Evolutionary conservation across 2,113 vertebrate species (phyloP).

Genomic region (Xiphias gladius): DNA sequence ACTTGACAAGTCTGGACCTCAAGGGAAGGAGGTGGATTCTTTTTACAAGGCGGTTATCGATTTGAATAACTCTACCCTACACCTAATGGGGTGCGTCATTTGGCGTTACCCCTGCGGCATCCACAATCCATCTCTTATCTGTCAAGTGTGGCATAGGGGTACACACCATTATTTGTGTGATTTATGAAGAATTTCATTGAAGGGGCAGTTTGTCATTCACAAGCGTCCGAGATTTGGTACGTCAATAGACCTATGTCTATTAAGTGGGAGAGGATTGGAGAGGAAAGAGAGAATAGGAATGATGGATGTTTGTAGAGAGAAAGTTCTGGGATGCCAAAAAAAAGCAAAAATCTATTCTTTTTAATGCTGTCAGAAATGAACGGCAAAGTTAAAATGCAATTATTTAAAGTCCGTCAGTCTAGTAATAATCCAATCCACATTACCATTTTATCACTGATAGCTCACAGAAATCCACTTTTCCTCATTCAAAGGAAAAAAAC

Average conservation of each 20-base stretch:
- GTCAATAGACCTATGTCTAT: constrained; percentile 25
- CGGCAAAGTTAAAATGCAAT: constrained; percentile 83
- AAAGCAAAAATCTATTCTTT: constrained; percentile 77
- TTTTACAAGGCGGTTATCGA: constrained; percentile 75
- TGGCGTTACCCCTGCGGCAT: constrained; percentile 75
- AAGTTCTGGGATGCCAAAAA: constrained; percentile 21
- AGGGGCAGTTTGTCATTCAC: constrained; percentile 84
- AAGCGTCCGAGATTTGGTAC: constrained; percentile 62
- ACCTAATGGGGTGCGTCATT: constrained; percentile 83
- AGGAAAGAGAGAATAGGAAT: constrained; percentile 12
- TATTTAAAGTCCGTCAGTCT: constrained; percentile 78
- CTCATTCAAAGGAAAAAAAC: constrained; percentile 11
- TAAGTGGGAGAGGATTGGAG: constrained; percentile 10
- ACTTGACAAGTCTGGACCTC: constrained; percentile 65
- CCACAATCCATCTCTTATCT: constrained; percentile 87
- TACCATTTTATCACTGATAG: constrained; percentile 72
- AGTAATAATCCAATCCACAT: constrained; percentile 80
- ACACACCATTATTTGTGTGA: constrained; percentile 82
- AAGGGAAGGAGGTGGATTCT: constrained; percentile 57
- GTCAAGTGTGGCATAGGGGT: constrained; percentile 76
- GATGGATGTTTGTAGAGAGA: constrained; percentile 7
- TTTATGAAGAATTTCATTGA: constrained; percentile 88
- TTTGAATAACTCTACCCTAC: constrained; percentile 78
- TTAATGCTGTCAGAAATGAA: constrained; percentile 80
- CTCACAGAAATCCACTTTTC: constrained; percentile 9